Evolutionary conservation across 2,113 vertebrate genomes (phyloP).

Genomic region (Loxodonta africana): DNA sequence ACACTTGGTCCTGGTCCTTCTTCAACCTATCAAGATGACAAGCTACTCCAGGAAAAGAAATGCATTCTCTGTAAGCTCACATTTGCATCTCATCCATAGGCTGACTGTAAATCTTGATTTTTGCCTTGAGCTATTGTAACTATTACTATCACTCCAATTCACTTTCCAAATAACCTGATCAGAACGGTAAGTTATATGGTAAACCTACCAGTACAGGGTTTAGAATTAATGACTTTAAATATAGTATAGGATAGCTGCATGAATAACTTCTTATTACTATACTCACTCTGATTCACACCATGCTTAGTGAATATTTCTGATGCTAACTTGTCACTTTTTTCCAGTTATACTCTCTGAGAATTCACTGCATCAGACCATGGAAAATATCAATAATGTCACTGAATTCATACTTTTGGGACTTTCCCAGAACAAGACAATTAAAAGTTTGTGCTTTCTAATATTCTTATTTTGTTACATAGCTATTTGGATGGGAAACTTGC

Average conservation of each 20-base stretch:
- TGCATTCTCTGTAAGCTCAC: not conserved
- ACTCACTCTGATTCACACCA: not conserved
- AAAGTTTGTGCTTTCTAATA: constrained; percentile 48
- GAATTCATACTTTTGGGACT: constrained; percentile 77
- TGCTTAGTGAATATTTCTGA: not conserved
- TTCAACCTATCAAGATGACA: not conserved
- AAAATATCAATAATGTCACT: constrained; percentile 37
- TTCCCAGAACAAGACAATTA: constrained; percentile 68
- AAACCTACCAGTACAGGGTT: not conserved
- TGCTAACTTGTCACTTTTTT: not conserved
- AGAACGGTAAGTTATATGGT: not conserved
- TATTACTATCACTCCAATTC: not conserved
- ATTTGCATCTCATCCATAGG: not conserved
- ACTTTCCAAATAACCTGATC: not conserved
- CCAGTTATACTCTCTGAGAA: not conserved
- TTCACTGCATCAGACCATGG: constrained; percentile 2
- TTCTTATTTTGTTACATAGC: constrained; percentile 67
- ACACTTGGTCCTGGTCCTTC: not conserved
- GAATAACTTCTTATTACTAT: not conserved
- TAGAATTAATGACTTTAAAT: not conserved
- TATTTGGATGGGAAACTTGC: constrained; percentile 67
- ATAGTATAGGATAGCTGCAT: not conserved
- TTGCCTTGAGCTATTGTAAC: not conserved
- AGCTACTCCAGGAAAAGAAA: not conserved
- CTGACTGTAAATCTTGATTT: not conserved